Evolutionary conservation across 2,797 vertebrate species (phyloP).

Genomic region (Sandelia bainsii): DNA sequence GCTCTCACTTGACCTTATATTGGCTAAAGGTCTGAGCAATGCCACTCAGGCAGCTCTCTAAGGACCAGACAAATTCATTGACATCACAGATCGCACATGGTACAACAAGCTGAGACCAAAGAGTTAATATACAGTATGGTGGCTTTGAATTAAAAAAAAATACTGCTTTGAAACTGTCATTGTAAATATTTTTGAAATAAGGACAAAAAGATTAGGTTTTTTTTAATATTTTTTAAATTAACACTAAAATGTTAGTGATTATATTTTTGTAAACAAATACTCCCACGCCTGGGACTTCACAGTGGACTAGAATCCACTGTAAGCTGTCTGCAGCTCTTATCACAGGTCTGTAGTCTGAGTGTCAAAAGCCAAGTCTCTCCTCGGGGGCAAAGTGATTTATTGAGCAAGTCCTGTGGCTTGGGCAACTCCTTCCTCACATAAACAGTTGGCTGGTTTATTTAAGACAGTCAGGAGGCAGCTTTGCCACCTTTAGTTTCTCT

Average conservation of each 20-base stretch:
- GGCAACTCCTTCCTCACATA: slow-evolving; percentile 27
- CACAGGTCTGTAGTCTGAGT: slow-evolving; percentile 27
- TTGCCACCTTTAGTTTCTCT: slow-evolving; percentile 23
- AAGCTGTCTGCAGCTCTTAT: slow-evolving; percentile 30
- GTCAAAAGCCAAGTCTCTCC: slow-evolving; percentile 38
- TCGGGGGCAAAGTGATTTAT: slow-evolving; percentile 40
- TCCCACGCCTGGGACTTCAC: no score
- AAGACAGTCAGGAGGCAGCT: slow-evolving; percentile 15
- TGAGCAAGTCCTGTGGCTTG: slow-evolving; percentile 35
- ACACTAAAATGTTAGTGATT: no score
- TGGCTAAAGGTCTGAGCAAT: slow-evolving; percentile 37
- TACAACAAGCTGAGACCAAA: slow-evolving; percentile 12
- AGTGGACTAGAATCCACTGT: neutral
- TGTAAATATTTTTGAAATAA: neutral
- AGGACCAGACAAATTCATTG: slow-evolving; percentile 27
- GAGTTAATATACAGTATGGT: neutral
- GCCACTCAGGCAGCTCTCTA: slow-evolving; percentile 57
- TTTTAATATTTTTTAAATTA: no score
- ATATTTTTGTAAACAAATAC: neutral
- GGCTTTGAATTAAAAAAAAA: neutral
- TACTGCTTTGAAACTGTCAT: neutral
- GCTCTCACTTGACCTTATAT: slow-evolving; percentile 71
- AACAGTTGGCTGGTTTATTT: slow-evolving; percentile 35
- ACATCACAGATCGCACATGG: slow-evolving; percentile 26
- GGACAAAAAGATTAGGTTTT: no score